Conservation (phyloP, 2,113 vertebrate species). For the Trinectes maculatus region DNA sequence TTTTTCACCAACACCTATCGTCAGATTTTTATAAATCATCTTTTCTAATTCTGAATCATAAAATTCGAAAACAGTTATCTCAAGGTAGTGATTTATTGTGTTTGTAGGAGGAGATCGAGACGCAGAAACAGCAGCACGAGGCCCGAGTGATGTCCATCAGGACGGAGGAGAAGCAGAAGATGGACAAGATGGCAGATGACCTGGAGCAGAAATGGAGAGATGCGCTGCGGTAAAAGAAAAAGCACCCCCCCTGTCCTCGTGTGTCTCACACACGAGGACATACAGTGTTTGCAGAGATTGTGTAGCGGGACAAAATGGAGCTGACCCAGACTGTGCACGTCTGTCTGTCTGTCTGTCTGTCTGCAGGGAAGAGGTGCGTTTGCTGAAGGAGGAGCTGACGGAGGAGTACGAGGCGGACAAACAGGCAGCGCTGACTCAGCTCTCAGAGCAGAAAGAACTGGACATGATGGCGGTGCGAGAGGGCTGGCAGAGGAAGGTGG, state of each 20-base stretch:
- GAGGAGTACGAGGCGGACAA: conserved; percentile 94
- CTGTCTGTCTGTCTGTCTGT: too few relatives aligned
- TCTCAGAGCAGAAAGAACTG: conserved; percentile 92
- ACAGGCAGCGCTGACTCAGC: conserved; percentile 88
- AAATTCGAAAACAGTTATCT: too few relatives aligned
- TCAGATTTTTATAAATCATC: too few relatives aligned
- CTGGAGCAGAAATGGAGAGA: conserved; percentile 96
- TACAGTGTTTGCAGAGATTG: conserved; percentile 13
- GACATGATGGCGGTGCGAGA: conserved; percentile 92
- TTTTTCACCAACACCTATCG: background rate
- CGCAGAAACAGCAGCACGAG: conserved; percentile 91
- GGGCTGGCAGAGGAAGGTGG: conserved; percentile 96
- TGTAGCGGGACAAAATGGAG: background rate
- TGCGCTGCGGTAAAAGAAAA: conserved; percentile 85
- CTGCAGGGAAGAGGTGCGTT: conserved; percentile 89
- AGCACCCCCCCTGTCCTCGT: background rate
- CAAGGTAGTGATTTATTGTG: too few relatives aligned
- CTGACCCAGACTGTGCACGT: background rate
- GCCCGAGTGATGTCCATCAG: conserved; percentile 86
- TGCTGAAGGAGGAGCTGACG: conserved; percentile 89
- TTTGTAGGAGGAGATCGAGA: conserved; percentile 89
- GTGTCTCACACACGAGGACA: background rate
- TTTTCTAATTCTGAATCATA: too few relatives aligned
- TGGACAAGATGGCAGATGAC: conserved; percentile 91
- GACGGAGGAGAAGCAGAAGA: conserved; percentile 91